Evolutionary conservation across 2,113 vertebrate genomes (phyloP), one percentile per base, ranked within the genome.

Genomic region (Nansenia antarctica): DNA sequence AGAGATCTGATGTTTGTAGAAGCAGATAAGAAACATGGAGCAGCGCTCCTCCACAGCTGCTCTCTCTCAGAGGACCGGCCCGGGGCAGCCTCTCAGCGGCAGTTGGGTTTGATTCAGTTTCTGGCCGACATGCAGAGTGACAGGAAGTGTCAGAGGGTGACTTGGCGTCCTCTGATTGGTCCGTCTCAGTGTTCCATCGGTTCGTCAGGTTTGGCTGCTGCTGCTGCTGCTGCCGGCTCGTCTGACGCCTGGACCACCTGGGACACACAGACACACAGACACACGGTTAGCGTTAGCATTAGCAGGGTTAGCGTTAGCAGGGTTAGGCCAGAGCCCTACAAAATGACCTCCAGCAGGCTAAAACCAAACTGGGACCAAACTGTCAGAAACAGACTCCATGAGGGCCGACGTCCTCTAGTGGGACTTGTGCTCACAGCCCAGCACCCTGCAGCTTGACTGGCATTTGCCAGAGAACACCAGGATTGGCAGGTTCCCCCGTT

Each of bases 121-220:
- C 58, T n/a, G 54, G 30, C 20, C 11, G 7, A 34, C 35, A n/a
- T n/a, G 30, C n/a, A 2, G 27, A 22, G 31, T n/a, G 12, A 62
- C 34, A 53, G 69, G 80, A 72, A 61, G 63, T 49, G 60, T 69
- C 42, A 26, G 12, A 15, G 70, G 53, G 12, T 22, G 20, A 20
- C 22, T n/a, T 47, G 15, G 32, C 22, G 22, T 34, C 20, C 47
- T 52, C 42, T 45, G 35, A 30, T 0, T 55, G 34, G 14, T 3
- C n/a, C 12, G 5, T 47, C 78, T 94, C 94, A 98, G 90, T 35
- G 34, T 79, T 98, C 96, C 97, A 99, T 99, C 0, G 97, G 97
- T 77, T 99, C 96, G 18, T 94, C 96, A 11, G 94, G 82, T 12
- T 89, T 93, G 45, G 91, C 94, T 74, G 85, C 86, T 3, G 86